Percentiles rank a stretch among this genome's conserved stretches.
These are phyloP conservation scores for Lordiphosa fenestrarum DNA, from an alignment of 2,888 invertebrate genomes.

Conservation along the genomic window DNA sequence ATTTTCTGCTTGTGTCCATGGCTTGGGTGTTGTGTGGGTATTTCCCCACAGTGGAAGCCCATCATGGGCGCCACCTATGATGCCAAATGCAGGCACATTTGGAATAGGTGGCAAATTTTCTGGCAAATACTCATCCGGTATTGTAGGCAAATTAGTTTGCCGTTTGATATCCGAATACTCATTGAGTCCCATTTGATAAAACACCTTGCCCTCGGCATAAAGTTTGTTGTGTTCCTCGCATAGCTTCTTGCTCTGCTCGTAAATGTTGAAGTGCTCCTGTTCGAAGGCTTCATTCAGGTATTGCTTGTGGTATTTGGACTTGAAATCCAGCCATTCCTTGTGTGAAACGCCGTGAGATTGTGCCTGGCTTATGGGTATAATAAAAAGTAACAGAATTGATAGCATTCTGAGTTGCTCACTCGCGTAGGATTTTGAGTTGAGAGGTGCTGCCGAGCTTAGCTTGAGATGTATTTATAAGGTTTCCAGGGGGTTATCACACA, in stretches of 20 bases:
- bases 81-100: no score
- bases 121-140: background rate
- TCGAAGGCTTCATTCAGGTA: background rate
- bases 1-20: background rate
- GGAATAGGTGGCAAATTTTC: no score
- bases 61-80: no score
- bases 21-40: background rate
- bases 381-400: no score
- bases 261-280: background rate
- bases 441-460: no score
- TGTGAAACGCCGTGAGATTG: no score
- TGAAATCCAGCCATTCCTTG: constrained; percentile 2
- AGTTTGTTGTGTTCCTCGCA: constrained; percentile 3
- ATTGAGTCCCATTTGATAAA: constrained; percentile 13
- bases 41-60: no score
- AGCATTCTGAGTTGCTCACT: no score
- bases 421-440: no score
- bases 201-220: constrained; percentile 1
- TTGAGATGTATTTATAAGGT: no score
- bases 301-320: background rate
- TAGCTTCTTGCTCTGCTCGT: background rate
- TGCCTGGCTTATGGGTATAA: constrained; percentile 27
- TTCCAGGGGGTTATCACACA: background rate
- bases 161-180: constrained; percentile 18
- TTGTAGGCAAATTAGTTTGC: background rate